Conservation (phyloP, 2,113 vertebrate genomes). For the Sapajus apella region DNA sequence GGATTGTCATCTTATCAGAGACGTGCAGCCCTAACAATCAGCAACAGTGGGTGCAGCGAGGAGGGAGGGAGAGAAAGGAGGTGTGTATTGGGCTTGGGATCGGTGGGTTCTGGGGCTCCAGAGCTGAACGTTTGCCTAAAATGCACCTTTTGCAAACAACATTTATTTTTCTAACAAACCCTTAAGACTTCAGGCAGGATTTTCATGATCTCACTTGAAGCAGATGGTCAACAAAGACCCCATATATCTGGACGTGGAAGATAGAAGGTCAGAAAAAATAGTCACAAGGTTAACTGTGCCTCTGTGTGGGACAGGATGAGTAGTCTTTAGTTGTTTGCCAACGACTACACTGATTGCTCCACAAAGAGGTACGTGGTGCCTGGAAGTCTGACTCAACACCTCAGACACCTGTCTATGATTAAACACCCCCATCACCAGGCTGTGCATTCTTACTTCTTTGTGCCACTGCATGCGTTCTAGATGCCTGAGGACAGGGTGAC, state of each 20-base stretch:
- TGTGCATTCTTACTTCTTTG: background rate
- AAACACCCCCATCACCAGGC: background rate
- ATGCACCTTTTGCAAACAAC: background rate
- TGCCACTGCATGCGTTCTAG: background rate
- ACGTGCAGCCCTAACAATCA: background rate
- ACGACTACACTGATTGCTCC: background rate
- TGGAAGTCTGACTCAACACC: background rate
- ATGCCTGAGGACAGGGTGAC: background rate
- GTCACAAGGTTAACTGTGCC: background rate
- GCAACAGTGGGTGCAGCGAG: fast-evolving
- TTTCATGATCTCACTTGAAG: background rate
- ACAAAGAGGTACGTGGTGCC: background rate
- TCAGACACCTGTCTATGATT: background rate
- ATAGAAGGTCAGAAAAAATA: background rate
- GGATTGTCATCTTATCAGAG: background rate
- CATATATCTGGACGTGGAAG: background rate
- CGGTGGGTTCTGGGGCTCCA: background rate
- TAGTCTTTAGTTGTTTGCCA: too few species aligned
- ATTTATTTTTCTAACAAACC: background rate
- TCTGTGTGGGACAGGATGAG: fast-evolving
- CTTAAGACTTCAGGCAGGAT: background rate
- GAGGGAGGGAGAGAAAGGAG: background rate
- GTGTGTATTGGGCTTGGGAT: background rate
- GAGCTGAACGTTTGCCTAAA: background rate
- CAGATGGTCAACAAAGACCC: background rate